Evolutionary conservation across 2,113 vertebrate species (phyloP), one percentile per base, ranked within the genome.

Genomic region (Syngnathoides biaculeatus): DNA sequence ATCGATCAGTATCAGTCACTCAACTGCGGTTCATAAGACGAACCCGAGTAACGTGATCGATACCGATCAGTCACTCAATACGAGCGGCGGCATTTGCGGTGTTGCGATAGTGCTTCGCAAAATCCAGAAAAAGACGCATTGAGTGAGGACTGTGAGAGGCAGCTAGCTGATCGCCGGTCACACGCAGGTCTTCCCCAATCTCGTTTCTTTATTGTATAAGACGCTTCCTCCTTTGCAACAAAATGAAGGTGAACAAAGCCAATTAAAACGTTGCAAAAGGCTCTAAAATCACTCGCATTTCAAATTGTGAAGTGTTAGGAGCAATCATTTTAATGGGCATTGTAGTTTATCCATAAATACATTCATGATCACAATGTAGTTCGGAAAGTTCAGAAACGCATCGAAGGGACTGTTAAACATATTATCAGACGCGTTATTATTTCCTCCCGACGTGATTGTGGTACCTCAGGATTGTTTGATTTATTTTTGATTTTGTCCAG

Each of bases 361-460:
- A 14, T 56, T 26, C 53, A 14, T 56, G 14, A 24, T 53, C 11
- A 56, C 13, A 14, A 24, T 15, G 24, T 56, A 27, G 26, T 57
- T 30, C 14, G 17, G 55, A 17, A 56, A 56, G 24, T 56, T 30
- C 13, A 56, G 26, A 57, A 57, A 30, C 15, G 55, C 24, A 8
- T 30, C 30, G n/a, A 56, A 55, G 27, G 80, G 88, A 89, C 87
- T 87, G 84, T 87, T 87, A 87, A 57, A 77, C 67, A 79, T 81
- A 30, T 19, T 26, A 57, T 30, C 4, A 62, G 22, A 13, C 60
- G 17, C 40, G 17, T 62, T 24, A 52, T 65, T 64, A 20, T 20
- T 73, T 58, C 69, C 43, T 66, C 35, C 43, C 39, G 15, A 45
- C n/a, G 22, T 30, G 26, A 17, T 35, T 61, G 58, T 53, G 73